These are phyloP conservation scores for Schizopygopsis malacanthus DNA, from an alignment of 2,797 vertebrate species.

Conservation along the genomic window DNA sequence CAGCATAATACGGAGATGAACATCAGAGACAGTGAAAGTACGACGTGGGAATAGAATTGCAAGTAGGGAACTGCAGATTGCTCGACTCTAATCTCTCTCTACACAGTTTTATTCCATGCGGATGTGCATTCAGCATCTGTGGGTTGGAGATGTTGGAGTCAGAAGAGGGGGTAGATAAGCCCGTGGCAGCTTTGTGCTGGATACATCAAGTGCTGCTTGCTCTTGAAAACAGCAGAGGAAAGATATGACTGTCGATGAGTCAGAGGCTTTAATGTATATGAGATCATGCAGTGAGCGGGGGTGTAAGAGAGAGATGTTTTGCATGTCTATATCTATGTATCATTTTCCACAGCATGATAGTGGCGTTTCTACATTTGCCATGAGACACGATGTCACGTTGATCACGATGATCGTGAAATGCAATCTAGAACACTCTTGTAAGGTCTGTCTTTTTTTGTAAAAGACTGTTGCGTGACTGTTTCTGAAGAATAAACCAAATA, in stretches of 20 bases:
- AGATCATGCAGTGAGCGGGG: constrained; percentile 11
- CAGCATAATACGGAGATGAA: neutral
- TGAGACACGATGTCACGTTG: neutral
- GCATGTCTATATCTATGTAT: neutral
- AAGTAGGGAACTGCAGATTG: neutral
- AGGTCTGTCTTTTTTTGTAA: neutral
- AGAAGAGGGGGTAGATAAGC: constrained; percentile 17
- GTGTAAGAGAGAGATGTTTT: neutral
- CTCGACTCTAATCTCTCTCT: neutral
- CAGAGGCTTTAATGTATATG: constrained; percentile 16
- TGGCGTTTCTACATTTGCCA: constrained; percentile 1
- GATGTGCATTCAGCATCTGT: constrained; percentile 17
- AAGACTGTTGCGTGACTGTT: neutral
- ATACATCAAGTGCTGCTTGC: constrained; percentile 1
- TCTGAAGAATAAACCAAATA: neutral
- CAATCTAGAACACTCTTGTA: neutral
- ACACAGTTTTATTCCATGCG: neutral
- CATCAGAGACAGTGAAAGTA: neutral
- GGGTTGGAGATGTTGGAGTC: constrained; percentile 17
- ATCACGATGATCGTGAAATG: neutral
- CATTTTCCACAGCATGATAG: neutral
- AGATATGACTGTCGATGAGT: constrained; percentile 13
- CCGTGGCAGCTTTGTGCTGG: neutral
- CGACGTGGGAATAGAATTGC: neutral
- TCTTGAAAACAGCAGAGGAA: neutral